Evolutionary conservation across 2,888 invertebrate species (phyloP), one percentile per base, ranked within the genome.

Genomic region (Metacarcinus magister): DNA sequence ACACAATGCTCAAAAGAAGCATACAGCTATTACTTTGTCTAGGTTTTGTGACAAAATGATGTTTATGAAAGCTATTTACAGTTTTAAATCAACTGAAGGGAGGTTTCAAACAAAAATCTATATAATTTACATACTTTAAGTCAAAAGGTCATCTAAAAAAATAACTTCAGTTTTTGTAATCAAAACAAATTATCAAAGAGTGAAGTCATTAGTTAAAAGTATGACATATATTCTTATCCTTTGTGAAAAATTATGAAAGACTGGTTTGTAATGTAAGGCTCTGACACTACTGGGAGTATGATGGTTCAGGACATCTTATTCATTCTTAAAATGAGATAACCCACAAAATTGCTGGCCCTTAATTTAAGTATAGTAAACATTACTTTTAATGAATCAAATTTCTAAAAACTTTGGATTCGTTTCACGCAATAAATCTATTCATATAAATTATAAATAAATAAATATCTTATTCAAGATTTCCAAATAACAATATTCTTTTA

Each of bases 251-350:
- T 32, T 0, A 82, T 82, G 82, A 82, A 82, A 82, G 82, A 82
- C 82, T 82, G 82, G 67, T 23, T 67, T 82, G 82, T 82, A 82
- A 82, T 82, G 19, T 82, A 82, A 82, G 82, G 82, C 82, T 82
- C 82, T 82, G 82, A 32, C 82, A 82, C 67, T 82, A 82, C 32
- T 82, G 82, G 82, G 82, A 82, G 82, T 82, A 82, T 82, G 82
- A 28, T 82, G 82, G 32, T 82, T 82, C 32, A 32, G 32, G 82
- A 23, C 10, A 82, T 32, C 32, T 82, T 82, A 28, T 23, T 82
- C 32, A 32, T 23, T 10, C 32, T 8, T 19, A 82, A 82, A 82
- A 82, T 32, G 4, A 67, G 16, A 67, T 23, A 23, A 23, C 19
- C 28, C 82, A 5, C 10, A 28, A 28, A 82, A 82, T 32, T 82